A percentile compares a stretch with the other conserved stretches of the same genome.
Conservation (phyloP, 2,888 invertebrate species). For the Drosophila merina region DNA sequence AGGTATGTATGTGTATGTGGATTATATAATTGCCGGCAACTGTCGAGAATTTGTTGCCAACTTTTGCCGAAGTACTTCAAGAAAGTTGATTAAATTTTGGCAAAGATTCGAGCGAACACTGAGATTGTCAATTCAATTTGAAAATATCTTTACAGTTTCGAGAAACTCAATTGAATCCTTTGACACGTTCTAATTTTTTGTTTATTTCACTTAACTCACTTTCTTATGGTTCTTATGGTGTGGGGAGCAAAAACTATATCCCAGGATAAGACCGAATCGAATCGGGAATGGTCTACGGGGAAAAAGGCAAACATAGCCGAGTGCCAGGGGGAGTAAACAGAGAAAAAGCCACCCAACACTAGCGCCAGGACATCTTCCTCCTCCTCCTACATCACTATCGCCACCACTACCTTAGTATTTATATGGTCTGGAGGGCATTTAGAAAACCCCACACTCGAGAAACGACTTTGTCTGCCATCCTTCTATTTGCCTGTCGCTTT, state of each 20-base stretch:
- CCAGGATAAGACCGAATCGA: constrained; percentile 17
- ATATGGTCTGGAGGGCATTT: constrained; percentile 43
- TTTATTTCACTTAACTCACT: background rate
- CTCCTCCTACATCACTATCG: background rate
- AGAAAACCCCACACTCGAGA: constrained; percentile 23
- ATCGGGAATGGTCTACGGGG: background rate
- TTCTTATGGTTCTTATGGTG: constrained; percentile 3
- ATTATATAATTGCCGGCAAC: constrained; percentile 47
- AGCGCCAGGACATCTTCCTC: no score
- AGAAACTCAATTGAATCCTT: constrained; percentile 25
- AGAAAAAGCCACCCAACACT: constrained; percentile 26
- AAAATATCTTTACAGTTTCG: no score
- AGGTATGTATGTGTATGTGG: constrained; percentile 75
- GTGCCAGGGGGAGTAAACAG: constrained; percentile 10
- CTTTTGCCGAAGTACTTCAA: background rate
- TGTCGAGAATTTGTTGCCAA: constrained; percentile 18
- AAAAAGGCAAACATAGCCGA: constrained; percentile 19
- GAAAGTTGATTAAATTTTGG: constrained; percentile 2
- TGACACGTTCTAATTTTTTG: constrained; percentile 7
- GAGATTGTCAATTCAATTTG: no score
- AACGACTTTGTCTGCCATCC: constrained; percentile 6
- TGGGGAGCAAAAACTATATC: constrained; percentile 2
- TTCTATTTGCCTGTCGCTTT: constrained; percentile 12
- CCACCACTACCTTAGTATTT: background rate
- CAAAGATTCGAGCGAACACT: background rate